These are phyloP conservation scores for Colaptes auratus DNA, from an alignment of 2,113 vertebrate species.

Conservation along the genomic window DNA sequence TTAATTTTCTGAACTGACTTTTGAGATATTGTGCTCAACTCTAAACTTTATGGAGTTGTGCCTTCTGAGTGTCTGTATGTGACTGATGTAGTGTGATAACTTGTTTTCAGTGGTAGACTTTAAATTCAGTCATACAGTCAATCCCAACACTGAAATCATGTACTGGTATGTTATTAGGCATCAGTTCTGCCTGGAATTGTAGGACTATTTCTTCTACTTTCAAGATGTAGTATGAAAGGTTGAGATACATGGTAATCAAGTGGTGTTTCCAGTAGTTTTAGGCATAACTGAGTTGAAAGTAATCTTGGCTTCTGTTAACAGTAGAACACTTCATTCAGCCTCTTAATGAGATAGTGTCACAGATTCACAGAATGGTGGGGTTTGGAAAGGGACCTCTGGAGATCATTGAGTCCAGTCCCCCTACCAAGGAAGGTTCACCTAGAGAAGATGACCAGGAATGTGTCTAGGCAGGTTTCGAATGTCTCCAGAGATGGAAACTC, in stretches of 20 bases:
- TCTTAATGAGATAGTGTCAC: not conserved
- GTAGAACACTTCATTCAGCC: not conserved
- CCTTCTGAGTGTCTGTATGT: not conserved
- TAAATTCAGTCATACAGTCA: not conserved
- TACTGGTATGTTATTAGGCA: not conserved
- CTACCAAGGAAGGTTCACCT: too few relatives aligned
- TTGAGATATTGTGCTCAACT: not conserved
- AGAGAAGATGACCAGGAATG: too few relatives aligned
- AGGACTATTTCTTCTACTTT: not conserved
- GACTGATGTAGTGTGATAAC: not conserved
- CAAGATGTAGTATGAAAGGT: not conserved
- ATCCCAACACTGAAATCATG: not conserved
- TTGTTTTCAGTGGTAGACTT: not conserved
- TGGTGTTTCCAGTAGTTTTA: not conserved
- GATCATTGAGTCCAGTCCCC: too few relatives aligned
- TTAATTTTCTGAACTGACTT: not conserved
- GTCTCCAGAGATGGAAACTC: too few relatives aligned
- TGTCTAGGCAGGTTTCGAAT: too few relatives aligned
- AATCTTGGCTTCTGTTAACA: not conserved
- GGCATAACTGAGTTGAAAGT: not conserved
- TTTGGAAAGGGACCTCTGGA: too few relatives aligned
- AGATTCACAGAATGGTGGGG: too few relatives aligned
- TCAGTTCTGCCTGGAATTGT: not conserved
- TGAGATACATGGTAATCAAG: not conserved
- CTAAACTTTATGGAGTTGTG: not conserved